phyloP scores from a whole-genome alignment of 1,140 invertebrate species.

The Drosophila virilis region DNA sequence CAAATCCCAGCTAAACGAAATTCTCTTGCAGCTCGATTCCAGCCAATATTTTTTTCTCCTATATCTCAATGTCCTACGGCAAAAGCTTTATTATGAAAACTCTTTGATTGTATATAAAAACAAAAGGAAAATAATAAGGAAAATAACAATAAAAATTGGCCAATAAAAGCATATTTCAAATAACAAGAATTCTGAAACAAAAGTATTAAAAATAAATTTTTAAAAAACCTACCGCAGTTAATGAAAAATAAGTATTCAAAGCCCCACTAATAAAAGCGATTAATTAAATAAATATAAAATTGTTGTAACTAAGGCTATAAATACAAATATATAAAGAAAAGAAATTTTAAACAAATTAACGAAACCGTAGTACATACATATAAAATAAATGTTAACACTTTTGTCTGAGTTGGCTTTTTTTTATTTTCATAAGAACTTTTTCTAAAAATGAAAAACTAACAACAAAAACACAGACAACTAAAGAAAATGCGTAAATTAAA shows the following conservation, averaged over 20 bases:
- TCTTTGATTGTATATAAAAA: slow-evolving; percentile 71
- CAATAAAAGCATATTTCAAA: slow-evolving; percentile 54
- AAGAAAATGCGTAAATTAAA: slow-evolving; percentile 42
- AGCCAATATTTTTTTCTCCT: slow-evolving; percentile 43
- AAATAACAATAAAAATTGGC: slow-evolving; percentile 60
- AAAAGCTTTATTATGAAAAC: slow-evolving; percentile 67
- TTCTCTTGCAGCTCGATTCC: slow-evolving; percentile 36
- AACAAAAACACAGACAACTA: slow-evolving; percentile 37
- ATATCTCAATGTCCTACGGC: slow-evolving; percentile 61
- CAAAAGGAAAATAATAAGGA: slow-evolving; percentile 18
- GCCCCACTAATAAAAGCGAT: slow-evolving; percentile 40
- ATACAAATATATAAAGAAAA: slow-evolving; percentile 21
- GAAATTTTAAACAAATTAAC: slow-evolving; percentile 38
- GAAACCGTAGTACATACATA: slow-evolving; percentile 49
- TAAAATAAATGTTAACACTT: slow-evolving; percentile 67
- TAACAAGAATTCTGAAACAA: slow-evolving; percentile 52
- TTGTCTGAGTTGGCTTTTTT: slow-evolving; percentile 65
- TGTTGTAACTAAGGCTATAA: slow-evolving; percentile 58
- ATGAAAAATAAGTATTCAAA: slow-evolving; percentile 62
- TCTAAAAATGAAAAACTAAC: slow-evolving; percentile 44
- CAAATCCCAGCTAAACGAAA: neutral
- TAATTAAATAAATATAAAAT: slow-evolving; percentile 49
- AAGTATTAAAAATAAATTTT: slow-evolving; percentile 55
- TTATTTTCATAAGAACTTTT: slow-evolving; percentile 66
- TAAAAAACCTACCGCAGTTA: slow-evolving; percentile 73